phyloP scores from a whole-genome alignment of 2,113 vertebrate species.

The Epinephelus lanceolatus region DNA sequence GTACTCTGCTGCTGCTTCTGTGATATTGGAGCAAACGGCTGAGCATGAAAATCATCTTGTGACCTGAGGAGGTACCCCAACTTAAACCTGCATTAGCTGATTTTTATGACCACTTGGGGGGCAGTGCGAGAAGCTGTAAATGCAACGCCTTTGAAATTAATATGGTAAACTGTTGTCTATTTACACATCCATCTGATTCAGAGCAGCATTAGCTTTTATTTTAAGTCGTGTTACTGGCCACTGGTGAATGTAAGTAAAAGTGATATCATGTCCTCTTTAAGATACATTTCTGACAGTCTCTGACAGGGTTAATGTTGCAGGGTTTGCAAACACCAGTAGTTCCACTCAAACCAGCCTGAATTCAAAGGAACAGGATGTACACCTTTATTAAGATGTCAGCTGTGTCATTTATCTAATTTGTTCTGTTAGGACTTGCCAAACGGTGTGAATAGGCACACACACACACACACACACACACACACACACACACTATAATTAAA shows the following conservation, averaged over 20 bases:
- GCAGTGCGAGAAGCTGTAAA: background rate
- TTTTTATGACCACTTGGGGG: too few species aligned
- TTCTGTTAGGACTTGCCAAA: slow-evolving; percentile 4
- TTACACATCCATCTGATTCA: background rate
- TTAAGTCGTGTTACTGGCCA: background rate
- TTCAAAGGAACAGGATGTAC: slow-evolving; percentile 28
- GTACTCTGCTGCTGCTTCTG: background rate
- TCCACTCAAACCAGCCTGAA: background rate
- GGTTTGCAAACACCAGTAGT: background rate
- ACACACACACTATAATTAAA: background rate
- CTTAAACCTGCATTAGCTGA: too few species aligned
- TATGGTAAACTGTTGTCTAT: background rate
- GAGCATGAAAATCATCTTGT: background rate
- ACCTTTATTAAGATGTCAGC: slow-evolving; percentile 23
- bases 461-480: background rate
- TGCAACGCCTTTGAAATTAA: background rate
- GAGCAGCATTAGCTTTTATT: background rate
- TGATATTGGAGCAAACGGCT: background rate
- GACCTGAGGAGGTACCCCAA: too few species aligned
- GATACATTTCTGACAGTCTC: background rate
- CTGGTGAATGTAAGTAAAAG: background rate
- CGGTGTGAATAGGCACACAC: background rate
- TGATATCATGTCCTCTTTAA: background rate
- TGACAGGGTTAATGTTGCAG: background rate
- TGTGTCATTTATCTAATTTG: slow-evolving; percentile 31